Evolutionary conservation across 64 coral and sea anemone genomes (phyloP).

Genomic region (Pocillopora damicornis): DNA sequence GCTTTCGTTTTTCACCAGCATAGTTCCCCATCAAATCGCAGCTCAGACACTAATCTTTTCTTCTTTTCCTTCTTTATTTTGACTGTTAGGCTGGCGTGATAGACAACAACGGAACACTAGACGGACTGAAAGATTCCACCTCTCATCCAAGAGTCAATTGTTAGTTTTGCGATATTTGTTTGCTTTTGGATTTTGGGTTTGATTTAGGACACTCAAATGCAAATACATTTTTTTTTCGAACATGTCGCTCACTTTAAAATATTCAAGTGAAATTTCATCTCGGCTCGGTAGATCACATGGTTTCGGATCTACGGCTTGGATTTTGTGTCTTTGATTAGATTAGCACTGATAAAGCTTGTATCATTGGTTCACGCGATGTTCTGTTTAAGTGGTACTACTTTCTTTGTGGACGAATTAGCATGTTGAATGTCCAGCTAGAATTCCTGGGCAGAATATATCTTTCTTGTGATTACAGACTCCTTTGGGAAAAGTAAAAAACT

Average conservation of each 20-base stretch:
- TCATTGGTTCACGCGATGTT: not conserved
- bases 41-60: not conserved
- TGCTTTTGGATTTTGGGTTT: slow-evolving; percentile 14
- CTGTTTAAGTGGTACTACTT: not conserved
- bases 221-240: not conserved
- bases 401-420: not conserved
- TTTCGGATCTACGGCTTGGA: not conserved
- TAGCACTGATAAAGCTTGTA: not conserved
- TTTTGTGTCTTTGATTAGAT: not conserved
- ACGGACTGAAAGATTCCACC: slow-evolving; percentile 41
- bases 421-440: not conserved
- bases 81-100: slow-evolving; percentile 74
- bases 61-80: slow-evolving; percentile 33
- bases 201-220: slow-evolving; percentile 15
- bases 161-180: slow-evolving; percentile 23
- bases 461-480: not conserved
- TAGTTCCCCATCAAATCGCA: not conserved
- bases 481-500: not conserved
- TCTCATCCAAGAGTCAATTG: slow-evolving; percentile 38
- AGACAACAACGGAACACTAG: slow-evolving; percentile 87
- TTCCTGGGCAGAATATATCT: not conserved
- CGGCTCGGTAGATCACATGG: not conserved
- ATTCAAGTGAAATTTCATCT: not conserved
- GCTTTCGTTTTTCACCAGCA: not conserved
- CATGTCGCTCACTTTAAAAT: not conserved